Evolutionary conservation across 2,888 invertebrate genomes (phyloP), one percentile per base, ranked within the genome.

Genomic region (Drosophila rubida): DNA sequence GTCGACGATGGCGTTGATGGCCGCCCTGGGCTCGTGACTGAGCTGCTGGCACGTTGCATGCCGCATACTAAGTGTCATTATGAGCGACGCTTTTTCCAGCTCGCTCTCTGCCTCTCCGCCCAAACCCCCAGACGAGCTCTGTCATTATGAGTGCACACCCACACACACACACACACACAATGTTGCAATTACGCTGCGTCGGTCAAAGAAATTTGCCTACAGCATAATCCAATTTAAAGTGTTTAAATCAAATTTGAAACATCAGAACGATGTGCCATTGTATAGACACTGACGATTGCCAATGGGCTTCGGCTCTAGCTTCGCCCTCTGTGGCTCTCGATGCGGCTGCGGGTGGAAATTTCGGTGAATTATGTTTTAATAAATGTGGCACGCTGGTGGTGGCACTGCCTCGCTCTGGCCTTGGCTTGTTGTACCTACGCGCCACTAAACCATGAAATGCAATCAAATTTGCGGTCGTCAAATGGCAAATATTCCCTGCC

Each of bases 201-300:
- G 25, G 80, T 81, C 87, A 80, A 76, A 83, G 71, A 73, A 82
- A 83, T 85, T 87, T 90, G 88, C 88, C 89, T 88, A 87, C 83
- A 89, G 81, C 81, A 89, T 91, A 91, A 91, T 91, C 90, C 90
- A 91, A 91, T 91, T 91, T 91, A 86, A 91, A 91, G 89, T 89
- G 88, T 90, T 90, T 89, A 91, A 91, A 91, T 91, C 88, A 90
- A 90, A 91, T 91, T 91, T 88, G 61, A 78, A 90, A 80, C 86
- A 87, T 76, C 81, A 78, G 80, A 78, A 80, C 71, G 87, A 82
- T 69, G 62, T 81, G 70, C 55, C 75, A 79, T 88, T 88, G 79
- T 88, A 59, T 66, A 59, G 49, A 37, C 32, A 32, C n/a, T 37
- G 49, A 63, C 57, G 54, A 27, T 50, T 58, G 61, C 55, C 59